Percentiles rank a stretch among this genome's conserved stretches.
Conservation (phyloP, 1,140 invertebrate genomes). For the Diploscapter pachys region DNA sequence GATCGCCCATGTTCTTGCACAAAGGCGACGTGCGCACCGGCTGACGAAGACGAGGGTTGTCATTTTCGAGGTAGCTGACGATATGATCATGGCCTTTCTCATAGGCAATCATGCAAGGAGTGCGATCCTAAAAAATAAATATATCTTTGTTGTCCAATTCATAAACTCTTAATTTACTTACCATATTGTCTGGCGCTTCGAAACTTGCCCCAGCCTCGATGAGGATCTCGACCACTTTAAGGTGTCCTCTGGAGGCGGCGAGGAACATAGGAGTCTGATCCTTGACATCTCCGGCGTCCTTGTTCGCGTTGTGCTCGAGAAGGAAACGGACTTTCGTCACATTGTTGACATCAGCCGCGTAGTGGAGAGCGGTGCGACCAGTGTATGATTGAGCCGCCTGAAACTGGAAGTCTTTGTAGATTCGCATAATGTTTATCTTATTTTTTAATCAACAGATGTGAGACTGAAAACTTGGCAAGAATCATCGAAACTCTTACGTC, state of each 20-base stretch:
- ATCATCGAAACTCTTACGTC: not conserved
- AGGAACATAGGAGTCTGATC: slow-evolving; percentile 18
- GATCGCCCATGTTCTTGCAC: not conserved
- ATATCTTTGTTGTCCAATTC: not conserved
- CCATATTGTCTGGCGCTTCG: slow-evolving; percentile 15
- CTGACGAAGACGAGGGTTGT: not conserved
- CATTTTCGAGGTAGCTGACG: not conserved
- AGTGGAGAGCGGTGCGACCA: slow-evolving; percentile 25
- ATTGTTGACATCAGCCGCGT: slow-evolving; percentile 15
- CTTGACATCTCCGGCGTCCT: slow-evolving; percentile 19
- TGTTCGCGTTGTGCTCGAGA: slow-evolving; percentile 17
- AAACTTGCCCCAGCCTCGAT: slow-evolving; percentile 16
- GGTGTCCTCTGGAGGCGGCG: slow-evolving; percentile 8
- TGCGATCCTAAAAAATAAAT: not conserved
- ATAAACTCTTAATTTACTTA: not conserved
- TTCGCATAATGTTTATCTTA: not conserved
- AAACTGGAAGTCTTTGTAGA: slow-evolving; percentile 1
- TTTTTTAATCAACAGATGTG: not conserved
- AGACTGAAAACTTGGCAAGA: not conserved
- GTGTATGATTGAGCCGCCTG: slow-evolving; percentile 5
- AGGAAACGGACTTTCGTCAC: slow-evolving; percentile 17
- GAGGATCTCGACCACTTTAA: not conserved
- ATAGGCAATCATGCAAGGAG: not conserved
- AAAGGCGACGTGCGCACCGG: not conserved
- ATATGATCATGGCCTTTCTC: not conserved